Percentiles rank a stretch among this genome's conserved stretches.
Conservation (phyloP, 2,797 vertebrate species). For the Poecile montanus region DNA sequence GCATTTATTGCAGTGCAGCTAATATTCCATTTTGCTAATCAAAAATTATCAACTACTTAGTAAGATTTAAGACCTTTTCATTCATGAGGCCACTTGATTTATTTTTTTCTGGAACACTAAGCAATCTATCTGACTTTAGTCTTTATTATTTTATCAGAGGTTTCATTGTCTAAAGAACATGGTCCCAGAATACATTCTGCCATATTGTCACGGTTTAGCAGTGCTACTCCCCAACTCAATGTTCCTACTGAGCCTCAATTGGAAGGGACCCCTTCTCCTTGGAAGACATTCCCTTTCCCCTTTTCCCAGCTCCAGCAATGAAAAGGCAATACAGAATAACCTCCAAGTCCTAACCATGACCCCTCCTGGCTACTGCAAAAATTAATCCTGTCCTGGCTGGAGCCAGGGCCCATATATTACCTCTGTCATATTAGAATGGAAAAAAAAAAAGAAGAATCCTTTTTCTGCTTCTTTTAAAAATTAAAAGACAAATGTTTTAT, state of each 20-base stretch:
- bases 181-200: not conserved
- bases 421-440: not conserved
- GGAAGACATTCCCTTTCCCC: not conserved
- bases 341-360: not conserved
- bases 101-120: not conserved
- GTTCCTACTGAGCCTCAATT: not conserved
- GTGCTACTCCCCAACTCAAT: not conserved
- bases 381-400: too few species aligned
- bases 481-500: not conserved
- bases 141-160: not conserved
- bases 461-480: not conserved
- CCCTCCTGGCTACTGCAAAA: not conserved
- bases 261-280: not conserved
- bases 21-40: not conserved
- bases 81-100: not conserved
- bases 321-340: not conserved
- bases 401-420: not conserved
- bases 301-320: not conserved
- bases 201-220: not conserved
- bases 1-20: not conserved
- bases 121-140: not conserved
- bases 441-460: too few species aligned
- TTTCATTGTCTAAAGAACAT: not conserved
- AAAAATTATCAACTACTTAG: not conserved
- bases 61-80: not conserved